phyloP scores from a whole-genome alignment of 2,113 vertebrate species.

The Daubentonia madagascariensis region DNA sequence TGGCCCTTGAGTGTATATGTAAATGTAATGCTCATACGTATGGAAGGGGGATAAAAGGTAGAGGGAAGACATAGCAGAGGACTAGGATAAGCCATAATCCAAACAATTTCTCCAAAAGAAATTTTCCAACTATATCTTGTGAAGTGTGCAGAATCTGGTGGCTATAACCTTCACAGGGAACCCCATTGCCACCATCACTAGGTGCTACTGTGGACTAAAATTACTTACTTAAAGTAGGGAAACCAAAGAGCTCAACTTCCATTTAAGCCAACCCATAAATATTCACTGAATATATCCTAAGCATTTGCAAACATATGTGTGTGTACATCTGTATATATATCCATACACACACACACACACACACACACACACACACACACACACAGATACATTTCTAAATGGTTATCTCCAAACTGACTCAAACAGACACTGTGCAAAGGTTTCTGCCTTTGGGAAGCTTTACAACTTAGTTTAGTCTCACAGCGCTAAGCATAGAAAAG shows the following conservation, averaged over 20 bases:
- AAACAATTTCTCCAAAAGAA: not conserved
- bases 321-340: too few relatives aligned
- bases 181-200: not conserved
- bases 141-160: not conserved
- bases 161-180: not conserved
- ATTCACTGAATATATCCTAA: not conserved
- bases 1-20: not conserved
- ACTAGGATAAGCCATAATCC: not conserved
- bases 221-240: not conserved
- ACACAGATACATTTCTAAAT: not conserved
- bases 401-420: not conserved
- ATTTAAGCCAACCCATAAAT: not conserved
- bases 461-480: not conserved
- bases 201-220: not conserved
- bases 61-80: not conserved
- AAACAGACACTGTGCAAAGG: not conserved
- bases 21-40: not conserved
- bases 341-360: not conserved
- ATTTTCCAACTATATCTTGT: not conserved
- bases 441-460: constrained; percentile 11
- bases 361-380: too few relatives aligned
- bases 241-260: not conserved
- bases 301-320: not conserved
- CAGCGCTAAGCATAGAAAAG: not conserved
- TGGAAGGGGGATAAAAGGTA: not conserved